Conservation (phyloP, 30 jellyfish, hydroid and myxozoan genomes). For the Pseudorhiza aurosa region DNA sequence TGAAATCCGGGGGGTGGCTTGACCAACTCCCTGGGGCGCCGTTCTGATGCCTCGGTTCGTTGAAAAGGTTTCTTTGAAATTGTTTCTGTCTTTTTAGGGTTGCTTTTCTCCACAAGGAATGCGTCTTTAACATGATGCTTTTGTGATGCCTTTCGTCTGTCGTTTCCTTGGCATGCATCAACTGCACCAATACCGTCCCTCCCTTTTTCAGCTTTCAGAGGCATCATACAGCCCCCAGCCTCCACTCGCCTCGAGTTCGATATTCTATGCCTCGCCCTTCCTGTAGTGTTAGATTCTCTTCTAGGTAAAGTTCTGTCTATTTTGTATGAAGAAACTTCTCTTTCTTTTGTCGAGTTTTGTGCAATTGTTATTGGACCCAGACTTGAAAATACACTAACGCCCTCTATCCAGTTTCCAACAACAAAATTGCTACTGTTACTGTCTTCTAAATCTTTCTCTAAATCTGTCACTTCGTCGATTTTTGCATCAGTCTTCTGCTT, state of each 20-base stretch:
- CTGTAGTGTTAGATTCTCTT: not conserved
- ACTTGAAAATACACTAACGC: not conserved
- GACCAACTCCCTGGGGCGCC: not conserved
- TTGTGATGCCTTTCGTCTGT: too few relatives aligned
- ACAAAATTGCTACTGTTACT: not conserved
- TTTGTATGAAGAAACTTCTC: not conserved
- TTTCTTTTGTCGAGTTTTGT: not conserved
- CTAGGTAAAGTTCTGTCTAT: conserved; percentile 8
- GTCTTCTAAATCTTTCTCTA: not conserved
- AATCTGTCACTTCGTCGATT: not conserved
- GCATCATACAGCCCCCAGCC: not conserved
- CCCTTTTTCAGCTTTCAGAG: too few relatives aligned
- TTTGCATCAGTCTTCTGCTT: not conserved
- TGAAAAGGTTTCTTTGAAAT: too few relatives aligned
- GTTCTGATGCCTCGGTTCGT: not conserved
- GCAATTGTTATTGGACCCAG: not conserved
- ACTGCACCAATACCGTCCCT: too few relatives aligned
- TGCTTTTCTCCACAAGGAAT: too few relatives aligned
- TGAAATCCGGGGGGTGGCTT: conserved; percentile 58
- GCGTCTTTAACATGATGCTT: too few relatives aligned
- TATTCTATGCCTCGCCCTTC: not conserved
- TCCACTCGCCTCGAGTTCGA: not conserved
- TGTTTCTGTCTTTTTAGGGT: not conserved
- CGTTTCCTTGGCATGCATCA: too few relatives aligned
- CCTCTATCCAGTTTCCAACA: not conserved